These are phyloP conservation scores for Takifugu bimaculatus DNA, from an alignment of 2,113 vertebrate genomes.

Conservation along the genomic window DNA sequence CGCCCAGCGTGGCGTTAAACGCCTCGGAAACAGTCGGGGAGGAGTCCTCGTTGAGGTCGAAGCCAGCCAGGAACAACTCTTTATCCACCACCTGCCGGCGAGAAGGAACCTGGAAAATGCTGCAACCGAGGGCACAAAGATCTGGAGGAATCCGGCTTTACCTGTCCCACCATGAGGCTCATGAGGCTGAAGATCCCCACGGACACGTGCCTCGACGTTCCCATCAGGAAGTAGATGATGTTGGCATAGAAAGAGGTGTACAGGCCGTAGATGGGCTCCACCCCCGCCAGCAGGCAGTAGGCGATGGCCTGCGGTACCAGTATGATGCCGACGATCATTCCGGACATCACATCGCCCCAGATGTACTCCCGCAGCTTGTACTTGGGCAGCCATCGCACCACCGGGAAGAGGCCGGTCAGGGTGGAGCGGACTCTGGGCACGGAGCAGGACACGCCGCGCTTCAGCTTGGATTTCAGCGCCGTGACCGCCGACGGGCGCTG, in stretches of 20 bases:
- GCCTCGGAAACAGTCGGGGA: slow-evolving; percentile 9
- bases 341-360: slow-evolving; percentile 90
- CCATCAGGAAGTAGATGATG: slow-evolving; percentile 95
- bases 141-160: slow-evolving; percentile 7
- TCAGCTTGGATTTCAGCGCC: slow-evolving; percentile 75
- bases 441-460: slow-evolving; percentile 72
- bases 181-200: slow-evolving; percentile 97
- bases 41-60: slow-evolving; percentile 81
- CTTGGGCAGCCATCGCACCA: slow-evolving; percentile 84
- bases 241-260: slow-evolving; percentile 97
- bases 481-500: slow-evolving; percentile 51
- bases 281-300: slow-evolving; percentile 90
- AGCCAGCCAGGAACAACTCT: slow-evolving; percentile 87
- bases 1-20: slow-evolving; percentile 61
- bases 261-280: slow-evolving; percentile 90
- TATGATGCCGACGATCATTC: slow-evolving; percentile 91
- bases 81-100: slow-evolving; percentile 81
- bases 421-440: slow-evolving; percentile 64
- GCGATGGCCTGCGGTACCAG: slow-evolving; percentile 95
- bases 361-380: slow-evolving; percentile 85
- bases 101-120: background rate
- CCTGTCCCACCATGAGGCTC: slow-evolving; percentile 94
- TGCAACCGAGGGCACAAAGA: background rate
- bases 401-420: slow-evolving; percentile 82
- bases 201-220: slow-evolving; percentile 91